phyloP scores from a whole-genome alignment of 2,113 vertebrate genomes.

The Tamias sibiricus region DNA sequence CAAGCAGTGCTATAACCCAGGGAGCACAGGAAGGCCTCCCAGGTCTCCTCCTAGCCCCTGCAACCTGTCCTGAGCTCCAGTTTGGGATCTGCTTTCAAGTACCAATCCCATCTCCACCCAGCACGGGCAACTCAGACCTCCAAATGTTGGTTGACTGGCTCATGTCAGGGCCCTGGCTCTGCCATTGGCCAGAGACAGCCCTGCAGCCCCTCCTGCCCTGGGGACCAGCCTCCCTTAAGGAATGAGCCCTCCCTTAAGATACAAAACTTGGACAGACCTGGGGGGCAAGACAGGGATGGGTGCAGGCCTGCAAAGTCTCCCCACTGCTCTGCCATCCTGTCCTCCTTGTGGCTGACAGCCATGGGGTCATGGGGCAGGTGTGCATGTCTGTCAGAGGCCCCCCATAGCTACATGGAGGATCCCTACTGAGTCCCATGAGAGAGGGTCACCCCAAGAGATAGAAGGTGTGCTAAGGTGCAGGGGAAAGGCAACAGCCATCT shows the following conservation, averaged over 20 bases:
- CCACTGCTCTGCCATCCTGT: background rate
- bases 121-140: background rate
- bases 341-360: background rate
- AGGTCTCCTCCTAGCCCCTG: background rate
- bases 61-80: background rate
- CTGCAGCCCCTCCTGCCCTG: background rate
- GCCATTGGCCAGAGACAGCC: background rate
- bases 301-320: background rate
- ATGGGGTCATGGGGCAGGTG: background rate
- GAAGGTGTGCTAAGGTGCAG: background rate
- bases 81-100: background rate
- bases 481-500: background rate
- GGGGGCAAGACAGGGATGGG: background rate
- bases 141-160: background rate
- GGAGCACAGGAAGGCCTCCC: background rate
- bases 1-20: too few relatives aligned
- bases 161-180: too few relatives aligned
- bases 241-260: too few relatives aligned
- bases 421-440: background rate
- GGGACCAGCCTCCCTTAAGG: background rate
- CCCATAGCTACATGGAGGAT: fast-evolving
- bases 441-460: background rate
- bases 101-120: background rate
- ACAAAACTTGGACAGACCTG: background rate
- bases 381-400: background rate